phyloP scores from a whole-genome alignment of 2,797 vertebrate genomes.

The Hydrocynus forskahlii region DNA sequence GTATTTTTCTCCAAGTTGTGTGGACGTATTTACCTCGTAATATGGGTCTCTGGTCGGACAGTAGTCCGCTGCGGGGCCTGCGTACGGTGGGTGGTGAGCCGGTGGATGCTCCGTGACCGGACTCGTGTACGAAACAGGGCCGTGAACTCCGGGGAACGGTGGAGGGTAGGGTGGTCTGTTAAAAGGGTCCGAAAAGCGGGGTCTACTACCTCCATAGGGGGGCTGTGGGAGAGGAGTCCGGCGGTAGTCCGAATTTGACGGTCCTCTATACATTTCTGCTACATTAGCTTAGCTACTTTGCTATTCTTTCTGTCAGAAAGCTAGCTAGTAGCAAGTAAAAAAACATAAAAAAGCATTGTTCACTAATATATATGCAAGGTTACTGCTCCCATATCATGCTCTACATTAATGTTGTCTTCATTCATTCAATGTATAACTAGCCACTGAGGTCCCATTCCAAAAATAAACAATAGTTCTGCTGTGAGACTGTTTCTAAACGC shows the following conservation, averaged over 20 bases:
- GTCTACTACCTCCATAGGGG: conserved; percentile 1
- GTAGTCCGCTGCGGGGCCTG: conserved; percentile 1
- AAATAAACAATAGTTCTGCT: background rate
- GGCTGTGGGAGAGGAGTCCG: background rate
- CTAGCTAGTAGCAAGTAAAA: background rate
- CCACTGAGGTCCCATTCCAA: background rate
- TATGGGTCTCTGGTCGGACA: conserved; percentile 19
- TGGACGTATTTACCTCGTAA: conserved; percentile 41
- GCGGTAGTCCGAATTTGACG: conserved; percentile 40
- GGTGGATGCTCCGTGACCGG: background rate
- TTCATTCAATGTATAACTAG: background rate
- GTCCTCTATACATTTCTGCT: conserved; percentile 40
- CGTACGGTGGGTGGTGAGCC: background rate
- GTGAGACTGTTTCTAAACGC: background rate
- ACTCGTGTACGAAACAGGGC: conserved; percentile 10
- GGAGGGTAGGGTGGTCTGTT: conserved; percentile 12
- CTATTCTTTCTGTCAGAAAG: background rate
- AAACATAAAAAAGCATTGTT: background rate
- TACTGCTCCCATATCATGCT: background rate
- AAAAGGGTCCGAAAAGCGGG: conserved; percentile 9
- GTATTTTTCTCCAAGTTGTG: background rate
- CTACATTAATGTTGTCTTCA: background rate
- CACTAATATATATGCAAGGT: too few species aligned
- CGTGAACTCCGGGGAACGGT: conserved; percentile 27
- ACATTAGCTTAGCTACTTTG: background rate